These are phyloP conservation scores for Lutjanus argentimaculatus DNA, from an alignment of 2,797 vertebrate genomes.

Conservation along the genomic window DNA sequence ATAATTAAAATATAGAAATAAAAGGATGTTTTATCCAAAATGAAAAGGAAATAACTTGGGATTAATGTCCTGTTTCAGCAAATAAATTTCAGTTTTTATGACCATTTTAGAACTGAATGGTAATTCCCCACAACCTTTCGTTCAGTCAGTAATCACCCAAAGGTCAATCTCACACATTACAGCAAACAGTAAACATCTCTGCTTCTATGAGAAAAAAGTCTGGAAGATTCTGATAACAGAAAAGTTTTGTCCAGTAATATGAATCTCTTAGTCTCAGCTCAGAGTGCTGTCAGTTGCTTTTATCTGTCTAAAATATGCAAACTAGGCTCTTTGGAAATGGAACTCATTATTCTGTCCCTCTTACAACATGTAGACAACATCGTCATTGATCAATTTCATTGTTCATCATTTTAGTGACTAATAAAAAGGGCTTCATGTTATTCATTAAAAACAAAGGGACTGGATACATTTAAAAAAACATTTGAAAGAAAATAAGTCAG, in stretches of 20 bases:
- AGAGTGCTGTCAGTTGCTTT: background rate
- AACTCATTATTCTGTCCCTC: background rate
- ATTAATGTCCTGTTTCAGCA: slow-evolving; percentile 7
- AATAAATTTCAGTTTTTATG: slow-evolving; percentile 1
- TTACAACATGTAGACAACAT: background rate
- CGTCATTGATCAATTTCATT: background rate
- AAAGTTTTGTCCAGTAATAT: background rate
- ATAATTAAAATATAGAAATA: background rate
- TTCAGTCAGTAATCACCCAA: background rate
- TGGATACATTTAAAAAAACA: background rate
- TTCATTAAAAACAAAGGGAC: slow-evolving; percentile 4
- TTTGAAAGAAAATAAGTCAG: background rate
- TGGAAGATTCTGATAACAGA: slow-evolving; percentile 1
- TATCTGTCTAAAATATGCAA: background rate
- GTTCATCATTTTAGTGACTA: background rate
- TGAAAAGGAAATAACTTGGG: background rate
- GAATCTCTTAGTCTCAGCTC: background rate
- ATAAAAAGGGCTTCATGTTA: background rate
- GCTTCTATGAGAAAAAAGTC: background rate
- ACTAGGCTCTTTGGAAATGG: background rate
- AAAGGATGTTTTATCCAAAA: background rate
- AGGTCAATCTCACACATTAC: background rate
- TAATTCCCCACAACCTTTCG: background rate
- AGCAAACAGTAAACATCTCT: background rate
- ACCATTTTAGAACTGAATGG: background rate